Evolutionary conservation across 2,888 invertebrate species (phyloP).

Genomic region (Ormyrus thymus): DNA sequence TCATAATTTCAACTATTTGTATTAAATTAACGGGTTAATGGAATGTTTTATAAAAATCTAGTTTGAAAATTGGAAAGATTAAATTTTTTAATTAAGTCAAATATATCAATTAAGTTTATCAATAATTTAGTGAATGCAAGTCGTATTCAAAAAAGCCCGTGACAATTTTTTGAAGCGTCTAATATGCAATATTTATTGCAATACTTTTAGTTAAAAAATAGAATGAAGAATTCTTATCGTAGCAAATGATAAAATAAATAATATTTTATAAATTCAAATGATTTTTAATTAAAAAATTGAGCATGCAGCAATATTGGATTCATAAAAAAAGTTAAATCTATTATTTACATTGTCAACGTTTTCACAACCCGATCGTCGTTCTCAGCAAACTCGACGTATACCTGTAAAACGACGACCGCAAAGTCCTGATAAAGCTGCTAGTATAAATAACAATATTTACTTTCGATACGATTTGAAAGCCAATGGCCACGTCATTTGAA

Average conservation of each 20-base stretch:
- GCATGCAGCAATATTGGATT: neutral
- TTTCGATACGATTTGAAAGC: neutral
- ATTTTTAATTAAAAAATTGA: neutral
- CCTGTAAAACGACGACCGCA: neutral
- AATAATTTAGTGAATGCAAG: too few relatives aligned
- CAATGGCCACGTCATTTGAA: too few relatives aligned
- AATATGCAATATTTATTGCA: neutral
- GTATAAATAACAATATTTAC: slow-evolving; percentile 2
- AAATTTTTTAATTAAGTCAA: too few relatives aligned
- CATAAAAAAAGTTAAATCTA: neutral
- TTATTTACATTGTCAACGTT: slow-evolving; percentile 1
- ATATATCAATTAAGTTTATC: too few relatives aligned
- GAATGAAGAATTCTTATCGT: neutral
- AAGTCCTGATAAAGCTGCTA: neutral
- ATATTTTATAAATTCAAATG: neutral
- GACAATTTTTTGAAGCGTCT: too few relatives aligned
- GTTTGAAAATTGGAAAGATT: too few relatives aligned
- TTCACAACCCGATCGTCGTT: neutral
- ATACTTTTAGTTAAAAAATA: neutral
- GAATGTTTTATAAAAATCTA: too few relatives aligned
- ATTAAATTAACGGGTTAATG: too few relatives aligned
- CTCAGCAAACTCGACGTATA: neutral
- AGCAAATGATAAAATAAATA: neutral
- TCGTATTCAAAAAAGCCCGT: too few relatives aligned
- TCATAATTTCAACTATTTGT: too few relatives aligned